Evolutionary conservation across 2,888 invertebrate genomes (phyloP).

Genomic region (Patella pellucida): DNA sequence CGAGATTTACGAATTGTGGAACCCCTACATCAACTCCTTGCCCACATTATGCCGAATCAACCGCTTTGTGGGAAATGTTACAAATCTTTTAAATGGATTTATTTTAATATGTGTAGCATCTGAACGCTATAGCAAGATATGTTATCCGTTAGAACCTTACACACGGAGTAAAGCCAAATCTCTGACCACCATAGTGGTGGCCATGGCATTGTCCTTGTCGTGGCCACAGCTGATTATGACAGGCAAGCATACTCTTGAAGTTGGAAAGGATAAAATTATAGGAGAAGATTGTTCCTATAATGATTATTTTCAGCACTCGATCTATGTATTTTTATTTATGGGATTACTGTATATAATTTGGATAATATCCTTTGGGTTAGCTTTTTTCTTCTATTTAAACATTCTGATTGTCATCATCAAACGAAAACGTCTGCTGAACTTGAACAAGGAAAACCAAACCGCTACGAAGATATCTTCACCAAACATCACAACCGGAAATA

Average conservation of each 20-base stretch:
- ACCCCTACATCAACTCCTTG: conserved; percentile 44
- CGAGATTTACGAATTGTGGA: conserved; percentile 49
- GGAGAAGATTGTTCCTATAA: conserved; percentile 52
- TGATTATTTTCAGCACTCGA: conserved; percentile 38
- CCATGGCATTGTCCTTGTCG: conserved; percentile 41
- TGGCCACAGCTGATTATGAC: conserved; percentile 52
- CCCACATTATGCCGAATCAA: conserved; percentile 49
- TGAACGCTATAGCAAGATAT: conserved; percentile 57
- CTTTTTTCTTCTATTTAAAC: conserved; percentile 44
- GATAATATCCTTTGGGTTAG: conserved; percentile 43
- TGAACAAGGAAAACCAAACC: background rate
- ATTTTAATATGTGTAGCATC: conserved; percentile 57
- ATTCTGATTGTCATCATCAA: conserved; percentile 42
- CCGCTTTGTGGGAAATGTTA: conserved; percentile 48
- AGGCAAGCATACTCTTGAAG: conserved; percentile 46
- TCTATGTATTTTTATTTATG: conserved; percentile 47
- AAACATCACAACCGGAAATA: background rate
- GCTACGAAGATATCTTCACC: background rate
- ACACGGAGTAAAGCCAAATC: conserved; percentile 49
- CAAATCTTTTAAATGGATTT: conserved; percentile 50
- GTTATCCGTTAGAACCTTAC: conserved; percentile 52
- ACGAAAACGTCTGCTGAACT: background rate
- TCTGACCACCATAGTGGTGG: conserved; percentile 41
- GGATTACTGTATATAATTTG: conserved; percentile 43
- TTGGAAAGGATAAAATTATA: conserved; percentile 35